phyloP scores from a whole-genome alignment of 2,888 invertebrate genomes.

The Congeria kusceri region DNA sequence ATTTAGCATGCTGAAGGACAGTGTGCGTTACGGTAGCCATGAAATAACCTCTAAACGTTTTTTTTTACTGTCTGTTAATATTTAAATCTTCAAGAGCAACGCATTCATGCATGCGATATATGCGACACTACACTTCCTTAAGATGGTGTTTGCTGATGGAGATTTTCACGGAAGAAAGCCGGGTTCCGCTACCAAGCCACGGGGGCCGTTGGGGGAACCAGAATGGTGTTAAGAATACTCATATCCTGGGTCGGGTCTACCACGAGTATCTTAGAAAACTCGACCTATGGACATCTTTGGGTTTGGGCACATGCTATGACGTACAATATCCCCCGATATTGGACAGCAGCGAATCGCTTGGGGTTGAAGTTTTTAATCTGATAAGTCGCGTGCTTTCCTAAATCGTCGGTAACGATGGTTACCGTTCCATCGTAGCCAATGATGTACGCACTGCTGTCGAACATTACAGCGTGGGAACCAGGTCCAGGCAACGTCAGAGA shows the following conservation, averaged over 20 bases:
- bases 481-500: slow-evolving; percentile 6
- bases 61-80: too few species aligned
- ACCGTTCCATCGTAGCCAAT: slow-evolving; percentile 1
- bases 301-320: not conserved
- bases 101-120: too few species aligned
- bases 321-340: slow-evolving; percentile 16
- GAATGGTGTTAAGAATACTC: not conserved
- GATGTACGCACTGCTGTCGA: slow-evolving; percentile 3
- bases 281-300: not conserved
- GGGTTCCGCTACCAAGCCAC: slow-evolving; percentile 13
- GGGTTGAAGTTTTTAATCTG: slow-evolving; percentile 7
- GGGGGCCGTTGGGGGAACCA: not conserved
- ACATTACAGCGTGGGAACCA: slow-evolving; percentile 10
- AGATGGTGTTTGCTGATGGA: slow-evolving; percentile 18
- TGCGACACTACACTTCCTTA: not conserved
- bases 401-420: not conserved
- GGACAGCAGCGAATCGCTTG: slow-evolving; percentile 9
- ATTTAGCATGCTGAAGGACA: too few species aligned
- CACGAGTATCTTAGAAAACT: not conserved
- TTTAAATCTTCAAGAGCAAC: too few species aligned
- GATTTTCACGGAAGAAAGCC: slow-evolving; percentile 10
- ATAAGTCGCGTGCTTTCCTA: not conserved
- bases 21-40: too few species aligned
- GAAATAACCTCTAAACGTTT: too few species aligned
- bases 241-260: slow-evolving; percentile 1